Percentiles rank a stretch among this genome's conserved stretches.
Conservation (phyloP, 2,113 vertebrate species). For the Hippocampus guttulatus region DNA sequence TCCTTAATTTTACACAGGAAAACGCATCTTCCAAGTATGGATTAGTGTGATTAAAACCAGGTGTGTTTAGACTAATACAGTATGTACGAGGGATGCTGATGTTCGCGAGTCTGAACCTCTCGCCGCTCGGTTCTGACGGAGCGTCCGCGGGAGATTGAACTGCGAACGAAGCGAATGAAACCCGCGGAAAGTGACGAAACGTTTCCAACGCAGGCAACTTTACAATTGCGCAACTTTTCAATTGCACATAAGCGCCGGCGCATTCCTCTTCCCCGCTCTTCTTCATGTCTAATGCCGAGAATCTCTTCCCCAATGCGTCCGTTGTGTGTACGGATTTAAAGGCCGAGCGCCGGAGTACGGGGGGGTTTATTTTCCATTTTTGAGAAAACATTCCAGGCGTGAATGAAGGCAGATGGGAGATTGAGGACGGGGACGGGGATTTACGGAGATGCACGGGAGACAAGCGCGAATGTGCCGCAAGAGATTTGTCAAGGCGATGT, state of each 20-base stretch:
- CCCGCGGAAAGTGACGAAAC: conserved; percentile 62
- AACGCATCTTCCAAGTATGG: conserved; percentile 24
- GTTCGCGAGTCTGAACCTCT: conserved; percentile 23
- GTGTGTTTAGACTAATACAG: conserved; percentile 21
- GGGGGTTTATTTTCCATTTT: conserved; percentile 59
- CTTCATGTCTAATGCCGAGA: conserved; percentile 29
- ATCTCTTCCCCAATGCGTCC: conserved; percentile 19
- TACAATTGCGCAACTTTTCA: conserved; percentile 40
- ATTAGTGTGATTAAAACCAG: conserved; percentile 39
- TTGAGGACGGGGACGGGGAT: conserved; percentile 20
- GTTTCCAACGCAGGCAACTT: conserved; percentile 50
- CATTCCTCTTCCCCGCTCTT: conserved; percentile 27
- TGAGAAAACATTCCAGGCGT: conserved; percentile 62
- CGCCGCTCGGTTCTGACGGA: conserved; percentile 30
- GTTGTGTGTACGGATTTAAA: conserved; percentile 24
- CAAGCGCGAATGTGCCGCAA: conserved; percentile 39
- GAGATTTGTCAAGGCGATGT: conserved; percentile 31
- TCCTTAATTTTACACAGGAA: conserved; percentile 28
- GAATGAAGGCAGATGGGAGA: conserved; percentile 45
- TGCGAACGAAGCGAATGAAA: conserved; percentile 38
- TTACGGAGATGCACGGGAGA: conserved; percentile 16
- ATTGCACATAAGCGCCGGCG: conserved; percentile 27
- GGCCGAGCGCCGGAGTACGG: conserved; percentile 26
- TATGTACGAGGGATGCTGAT: conserved; percentile 8
- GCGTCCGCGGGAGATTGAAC: conserved; percentile 37